Evolutionary conservation across 1,140 invertebrate genomes (phyloP), one percentile per base, ranked within the genome.

Genomic region (Venturia canescens): DNA sequence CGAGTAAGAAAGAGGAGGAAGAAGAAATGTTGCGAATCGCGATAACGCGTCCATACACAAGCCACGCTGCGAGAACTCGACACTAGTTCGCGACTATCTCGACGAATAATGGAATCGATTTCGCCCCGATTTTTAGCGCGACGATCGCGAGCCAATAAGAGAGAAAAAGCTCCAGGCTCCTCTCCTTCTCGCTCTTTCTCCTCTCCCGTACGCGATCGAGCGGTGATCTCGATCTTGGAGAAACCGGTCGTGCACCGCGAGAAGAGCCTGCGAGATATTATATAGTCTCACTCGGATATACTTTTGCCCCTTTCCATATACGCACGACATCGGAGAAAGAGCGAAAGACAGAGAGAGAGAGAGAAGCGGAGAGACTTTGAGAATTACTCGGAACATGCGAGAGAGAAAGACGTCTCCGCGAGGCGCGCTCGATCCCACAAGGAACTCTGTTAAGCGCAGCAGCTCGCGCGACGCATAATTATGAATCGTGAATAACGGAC

Each of bases 401-500:
- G 48, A 53, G 48, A n/a, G 48, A 53, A n/a, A n/a, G n/a, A 53
- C 16, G n/a, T 11, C 1, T 44, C 7, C 38, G 13, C n/a, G 38
- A 44, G 11, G 38, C 1, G 38, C 13, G n/a, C 23, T n/a, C 3
- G 21, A 18, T 50, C 74, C 15, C 38, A 27, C 29, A 38, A 23
- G 38, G 6, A n/a, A 60, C 74, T 63, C 21, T 77, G 66, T 31
- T 69, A 69, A 31, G 31, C 38, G 78, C 78, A 60, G 50, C 78
- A 66, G 66, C 74, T 70, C 71, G 70, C 53, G 79, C 78, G 76
- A 83, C 80, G 57, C 78, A 78, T 82, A 83, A 83, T 83, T 83
- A 83, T 83, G 82, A 83, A 83, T 83, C 80, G 75, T 80, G 80
- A 82, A 76, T 83, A 83, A 83, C 83, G 83, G 83, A 80, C 53